Evolutionary conservation across 92 coral and sea anemone species (phyloP), one percentile per base, ranked within the genome.

Genomic region (Actinostola sp.): DNA sequence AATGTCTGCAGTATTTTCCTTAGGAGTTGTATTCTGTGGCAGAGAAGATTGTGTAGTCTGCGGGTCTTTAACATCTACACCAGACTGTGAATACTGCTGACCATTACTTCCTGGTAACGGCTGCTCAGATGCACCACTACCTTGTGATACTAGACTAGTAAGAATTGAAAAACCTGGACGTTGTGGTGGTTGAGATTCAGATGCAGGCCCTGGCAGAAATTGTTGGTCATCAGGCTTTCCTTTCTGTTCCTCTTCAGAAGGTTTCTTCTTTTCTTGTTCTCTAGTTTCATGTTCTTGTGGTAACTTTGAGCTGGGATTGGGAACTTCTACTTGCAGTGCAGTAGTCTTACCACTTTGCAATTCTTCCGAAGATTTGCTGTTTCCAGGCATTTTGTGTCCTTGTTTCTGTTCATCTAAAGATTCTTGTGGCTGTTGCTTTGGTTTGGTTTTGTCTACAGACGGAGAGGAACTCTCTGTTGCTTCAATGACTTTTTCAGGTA

Each of bases 391-490:
- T 27, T 57, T 57, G 19, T 5, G n/a, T 12, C 28, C 63, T 30
- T 27, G 19, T 27, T 2, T 27, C n/a, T 52, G 46, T 51, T 33
- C 38, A 2, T 1, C 36, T 27, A 31, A 43, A 13, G 27, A 29
- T 13, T 44, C 59, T 7, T 48, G 42, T 46, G 56, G 12, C 34
- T 66, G 25, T 27, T 66, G 72, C 16, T 66, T 44, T 7, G 51
- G 19, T 13, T 39, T 17, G 15, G 41, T 52, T 11, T 24, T 20
- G 17, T n/a, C 5, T 45, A 21, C 27, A 16, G 74, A 62, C 0
- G 44, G 48, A 14, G 33, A 68, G 2, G 74, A 50, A 19, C 74
- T 68, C 29, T 68, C 49, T 16, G 74, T 68, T n/a, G 74, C 74
- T 21, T 33, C 62, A 28, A 68, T 25, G 6, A 68, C 41, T 51